Evolutionary conservation across 2,113 vertebrate species (phyloP).

Genomic region (Microtus ochrogaster): DNA sequence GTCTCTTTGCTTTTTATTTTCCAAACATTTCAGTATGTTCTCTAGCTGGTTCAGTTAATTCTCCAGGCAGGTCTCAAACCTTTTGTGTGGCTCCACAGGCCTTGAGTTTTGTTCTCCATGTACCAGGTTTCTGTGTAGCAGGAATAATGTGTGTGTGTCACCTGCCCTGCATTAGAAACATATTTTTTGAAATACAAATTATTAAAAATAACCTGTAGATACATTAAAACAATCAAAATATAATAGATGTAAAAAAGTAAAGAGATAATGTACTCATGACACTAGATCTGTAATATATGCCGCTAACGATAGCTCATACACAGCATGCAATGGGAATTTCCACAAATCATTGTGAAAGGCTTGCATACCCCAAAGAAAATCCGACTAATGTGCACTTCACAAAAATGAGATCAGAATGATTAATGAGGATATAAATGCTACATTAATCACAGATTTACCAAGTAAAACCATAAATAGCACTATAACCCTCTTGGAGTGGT

Average conservation of each 20-base stretch:
- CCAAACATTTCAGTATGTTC: neutral
- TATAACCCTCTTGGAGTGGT: neutral
- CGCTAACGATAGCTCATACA: rapidly evolving
- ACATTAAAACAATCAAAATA: neutral
- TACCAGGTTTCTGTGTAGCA: neutral
- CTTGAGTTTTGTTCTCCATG: neutral
- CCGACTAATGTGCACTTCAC: neutral
- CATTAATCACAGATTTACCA: neutral
- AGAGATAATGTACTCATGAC: neutral
- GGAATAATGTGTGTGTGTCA: neutral
- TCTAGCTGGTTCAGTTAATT: neutral
- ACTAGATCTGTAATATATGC: neutral
- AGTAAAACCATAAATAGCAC: neutral
- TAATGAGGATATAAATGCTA: neutral
- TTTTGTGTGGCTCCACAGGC: neutral
- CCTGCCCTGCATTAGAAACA: neutral
- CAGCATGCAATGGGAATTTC: neutral
- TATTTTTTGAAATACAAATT: neutral
- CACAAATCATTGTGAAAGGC: neutral
- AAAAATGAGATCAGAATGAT: neutral
- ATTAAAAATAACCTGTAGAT: neutral
- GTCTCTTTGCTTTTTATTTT: neutral
- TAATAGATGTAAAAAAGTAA: neutral
- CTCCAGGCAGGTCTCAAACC: neutral
- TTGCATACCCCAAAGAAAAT: neutral